Conservation (phyloP, 2,113 vertebrate species). For the Cervus canadensis region DNA sequence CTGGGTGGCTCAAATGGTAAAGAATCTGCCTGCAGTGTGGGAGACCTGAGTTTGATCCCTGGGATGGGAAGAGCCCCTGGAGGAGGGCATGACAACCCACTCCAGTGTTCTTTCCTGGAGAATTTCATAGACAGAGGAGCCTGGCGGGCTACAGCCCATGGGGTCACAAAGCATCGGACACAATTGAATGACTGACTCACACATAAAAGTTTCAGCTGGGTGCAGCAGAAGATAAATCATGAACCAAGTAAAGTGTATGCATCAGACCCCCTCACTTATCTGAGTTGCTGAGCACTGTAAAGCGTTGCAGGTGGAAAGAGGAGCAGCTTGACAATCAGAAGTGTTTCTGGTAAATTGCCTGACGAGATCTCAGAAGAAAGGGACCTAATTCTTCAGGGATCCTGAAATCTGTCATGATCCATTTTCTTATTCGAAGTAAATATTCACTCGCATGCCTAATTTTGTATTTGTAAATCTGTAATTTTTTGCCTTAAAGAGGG, state of each 20-base stretch:
- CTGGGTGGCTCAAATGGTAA: neutral
- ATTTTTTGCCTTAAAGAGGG: slow-evolving; percentile 19
- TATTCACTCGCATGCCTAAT: slow-evolving; percentile 53
- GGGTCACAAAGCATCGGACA: neutral
- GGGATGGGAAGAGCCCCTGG: neutral
- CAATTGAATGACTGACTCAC: neutral
- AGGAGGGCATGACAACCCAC: neutral
- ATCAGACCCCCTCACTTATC: neutral
- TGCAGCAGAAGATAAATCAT: neutral
- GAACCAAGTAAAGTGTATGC: neutral
- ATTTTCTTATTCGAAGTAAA: slow-evolving; percentile 62
- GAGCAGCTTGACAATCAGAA: slow-evolving; percentile 9
- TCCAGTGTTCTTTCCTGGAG: neutral
- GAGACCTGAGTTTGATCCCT: neutral
- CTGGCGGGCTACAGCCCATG: neutral
- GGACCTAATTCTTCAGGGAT: slow-evolving; percentile 45
- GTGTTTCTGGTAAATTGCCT: slow-evolving; percentile 49
- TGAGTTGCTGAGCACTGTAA: neutral
- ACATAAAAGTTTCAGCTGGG: neutral
- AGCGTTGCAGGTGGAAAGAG: slow-evolving; percentile 17
- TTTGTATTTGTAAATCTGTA: slow-evolving; percentile 48
- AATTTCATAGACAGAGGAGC: neutral
- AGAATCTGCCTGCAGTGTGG: neutral
- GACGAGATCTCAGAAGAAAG: slow-evolving; percentile 48
- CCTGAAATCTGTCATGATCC: slow-evolving; percentile 55